A percentile compares a stretch with the other conserved stretches of the same genome.
These are phyloP conservation scores for Sebastes aleutianus DNA, from an alignment of 2,797 vertebrate species.

Conservation along the genomic window DNA sequence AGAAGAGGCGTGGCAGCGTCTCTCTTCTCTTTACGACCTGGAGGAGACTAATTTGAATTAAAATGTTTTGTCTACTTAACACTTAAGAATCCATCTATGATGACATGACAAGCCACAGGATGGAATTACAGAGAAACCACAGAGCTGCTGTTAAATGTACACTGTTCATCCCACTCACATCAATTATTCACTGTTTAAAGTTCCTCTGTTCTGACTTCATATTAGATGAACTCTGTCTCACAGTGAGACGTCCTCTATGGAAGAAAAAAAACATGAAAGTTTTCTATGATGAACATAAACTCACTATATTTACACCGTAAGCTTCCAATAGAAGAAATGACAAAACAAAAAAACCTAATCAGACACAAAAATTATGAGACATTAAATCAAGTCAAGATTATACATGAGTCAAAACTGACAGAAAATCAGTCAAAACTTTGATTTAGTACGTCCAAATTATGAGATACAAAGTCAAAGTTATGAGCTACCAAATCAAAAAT, in stretches of 20 bases:
- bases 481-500: background rate
- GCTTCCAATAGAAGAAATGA: no score
- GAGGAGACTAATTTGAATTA: slow-evolving; percentile 35
- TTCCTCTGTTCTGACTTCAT: background rate
- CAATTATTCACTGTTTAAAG: slow-evolving; percentile 17
- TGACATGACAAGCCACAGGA: slow-evolving; percentile 36
- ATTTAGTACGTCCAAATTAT: no score
- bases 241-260: background rate
- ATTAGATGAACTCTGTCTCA: background rate
- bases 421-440: no score
- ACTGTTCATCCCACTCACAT: slow-evolving; percentile 26
- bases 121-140: slow-evolving; percentile 21
- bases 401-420: no score
- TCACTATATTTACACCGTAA: no score
- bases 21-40: slow-evolving; percentile 26
- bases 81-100: slow-evolving; percentile 28
- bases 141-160: background rate
- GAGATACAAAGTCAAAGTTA: background rate
- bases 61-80: slow-evolving; percentile 56
- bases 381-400: background rate
- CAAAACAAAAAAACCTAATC: no score
- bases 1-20: slow-evolving; percentile 53
- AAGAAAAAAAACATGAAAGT: background rate
- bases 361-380: background rate
- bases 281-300: no score